These are phyloP conservation scores for Alces alces DNA, from an alignment of 2,113 vertebrate species.

Conservation along the genomic window DNA sequence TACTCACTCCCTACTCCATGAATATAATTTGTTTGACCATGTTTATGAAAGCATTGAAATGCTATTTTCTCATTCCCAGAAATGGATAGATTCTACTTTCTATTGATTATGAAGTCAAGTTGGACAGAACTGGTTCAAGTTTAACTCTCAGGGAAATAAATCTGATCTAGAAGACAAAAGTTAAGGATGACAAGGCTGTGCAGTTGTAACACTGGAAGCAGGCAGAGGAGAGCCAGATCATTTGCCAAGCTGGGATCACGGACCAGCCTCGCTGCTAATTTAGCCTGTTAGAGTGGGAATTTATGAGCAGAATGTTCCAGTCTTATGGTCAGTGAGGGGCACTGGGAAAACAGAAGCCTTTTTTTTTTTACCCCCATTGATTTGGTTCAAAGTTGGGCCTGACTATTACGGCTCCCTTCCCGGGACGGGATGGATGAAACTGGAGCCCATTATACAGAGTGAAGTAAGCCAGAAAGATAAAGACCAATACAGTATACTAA, in stretches of 20 bases:
- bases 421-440: too few relatives aligned
- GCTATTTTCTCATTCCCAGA: neutral
- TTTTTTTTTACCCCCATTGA: neutral
- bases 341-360: neutral
- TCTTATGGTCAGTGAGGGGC: neutral
- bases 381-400: neutral
- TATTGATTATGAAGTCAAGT: neutral
- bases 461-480: too few relatives aligned
- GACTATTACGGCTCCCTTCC: too few relatives aligned
- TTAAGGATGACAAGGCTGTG: neutral
- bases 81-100: neutral
- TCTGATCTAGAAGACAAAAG: neutral
- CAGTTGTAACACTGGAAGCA: neutral
- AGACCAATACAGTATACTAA: too few relatives aligned
- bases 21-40: neutral
- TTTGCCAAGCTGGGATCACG: neutral
- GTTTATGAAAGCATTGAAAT: neutral
- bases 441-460: too few relatives aligned
- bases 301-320: neutral
- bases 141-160: neutral
- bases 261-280: neutral
- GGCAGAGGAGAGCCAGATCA: neutral
- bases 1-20: neutral
- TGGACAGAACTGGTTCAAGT: neutral
- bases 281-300: neutral